Evolutionary conservation across 2,888 invertebrate species (phyloP).

Genomic region (Drosophila affinis): DNA sequence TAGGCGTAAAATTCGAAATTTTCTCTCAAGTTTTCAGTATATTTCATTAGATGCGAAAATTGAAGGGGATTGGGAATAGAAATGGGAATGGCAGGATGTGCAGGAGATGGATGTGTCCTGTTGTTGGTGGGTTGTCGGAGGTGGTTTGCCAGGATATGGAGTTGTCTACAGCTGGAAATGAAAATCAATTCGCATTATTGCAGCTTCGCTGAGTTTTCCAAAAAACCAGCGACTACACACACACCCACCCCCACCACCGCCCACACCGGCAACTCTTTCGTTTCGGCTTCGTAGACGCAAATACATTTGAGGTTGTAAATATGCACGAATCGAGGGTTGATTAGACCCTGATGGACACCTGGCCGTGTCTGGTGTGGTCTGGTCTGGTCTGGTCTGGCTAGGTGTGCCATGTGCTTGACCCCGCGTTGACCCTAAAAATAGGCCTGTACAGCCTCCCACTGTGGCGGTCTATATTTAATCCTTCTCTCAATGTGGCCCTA

Average conservation of each 20-base stretch:
- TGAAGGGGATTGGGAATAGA: not conserved
- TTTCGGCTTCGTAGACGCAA: conserved; percentile 48
- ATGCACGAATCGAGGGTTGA: conserved; percentile 28
- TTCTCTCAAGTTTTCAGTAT: conserved; percentile 32
- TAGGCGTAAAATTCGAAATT: conserved; percentile 53
- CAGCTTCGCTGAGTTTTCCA: conserved; percentile 70
- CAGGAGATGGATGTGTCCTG: not conserved
- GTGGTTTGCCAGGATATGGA: not conserved
- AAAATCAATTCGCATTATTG: conserved; percentile 79
- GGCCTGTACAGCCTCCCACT: conserved; percentile 35
- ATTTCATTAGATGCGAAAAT: conserved; percentile 11
- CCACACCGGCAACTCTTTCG: conserved; percentile 22
- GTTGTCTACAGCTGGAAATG: conserved; percentile 42
- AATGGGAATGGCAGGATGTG: not conserved
- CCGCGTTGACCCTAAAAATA: conserved; percentile 40
- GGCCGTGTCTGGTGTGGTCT: conserved; percentile 13
- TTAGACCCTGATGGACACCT: conserved; percentile 26
- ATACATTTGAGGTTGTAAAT: conserved; percentile 71
- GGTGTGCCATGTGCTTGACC: conserved; percentile 37
- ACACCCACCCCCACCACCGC: not conserved
- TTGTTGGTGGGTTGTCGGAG: not conserved
- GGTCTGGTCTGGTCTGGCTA: conserved; percentile 25
- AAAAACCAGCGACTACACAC: conserved; percentile 27
- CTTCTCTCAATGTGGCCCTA: conserved; percentile 28
- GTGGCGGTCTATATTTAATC: conserved; percentile 54